Base-by-base conservation (phyloP, 1,140 invertebrate genomes). In the Danaus melanippus region DNA sequence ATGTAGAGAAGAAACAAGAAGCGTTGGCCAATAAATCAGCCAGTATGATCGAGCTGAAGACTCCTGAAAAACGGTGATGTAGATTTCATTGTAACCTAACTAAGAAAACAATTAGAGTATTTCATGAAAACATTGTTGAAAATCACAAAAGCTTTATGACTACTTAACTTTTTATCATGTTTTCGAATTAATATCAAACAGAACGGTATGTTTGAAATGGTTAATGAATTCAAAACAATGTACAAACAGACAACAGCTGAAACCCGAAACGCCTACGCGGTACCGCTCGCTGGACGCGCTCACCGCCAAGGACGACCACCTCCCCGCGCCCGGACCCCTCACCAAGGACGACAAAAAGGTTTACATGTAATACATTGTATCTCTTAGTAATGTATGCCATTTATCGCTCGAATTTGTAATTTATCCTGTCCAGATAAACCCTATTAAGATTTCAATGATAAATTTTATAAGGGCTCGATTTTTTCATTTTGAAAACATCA, bases 261-360 rank as follows among this genome's bases (percentile, higher is more conserved):
- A 79, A 74, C 46, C 56, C 2, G 77, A 83, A 11, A 85, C 84
- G 1, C 80, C 84, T 10, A 77, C 74, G 1, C 66, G 85, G 6
- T 87, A 81, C 47, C 73, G 83, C 0, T 87, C 85, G 10, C 52
- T 87, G 47, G 85, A 86, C 57, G 79, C 84, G 0, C 61, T 87
- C 8, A 84, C 69, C 0, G 10, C 12, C 8, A 70, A 60, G 44
- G 60, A 53, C 12, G 53, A 62, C 40, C 58, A 62, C 17, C 48
- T 77, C 0, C 76, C 70, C 10, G 60, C 60, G 9, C 72, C 80
- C 0, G 67, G 71, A 1, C 53, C 52, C 3, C 52, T 84, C 21
- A 9, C 69, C 5, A 46, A 52, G 40, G 66, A 66, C 0, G 46
- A 54, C 5, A 70, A 62, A 15, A 68, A 74, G 58, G 69, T 72